Conservation (phyloP, 1,140 invertebrate species). For the Heliconius hewitsoni region DNA sequence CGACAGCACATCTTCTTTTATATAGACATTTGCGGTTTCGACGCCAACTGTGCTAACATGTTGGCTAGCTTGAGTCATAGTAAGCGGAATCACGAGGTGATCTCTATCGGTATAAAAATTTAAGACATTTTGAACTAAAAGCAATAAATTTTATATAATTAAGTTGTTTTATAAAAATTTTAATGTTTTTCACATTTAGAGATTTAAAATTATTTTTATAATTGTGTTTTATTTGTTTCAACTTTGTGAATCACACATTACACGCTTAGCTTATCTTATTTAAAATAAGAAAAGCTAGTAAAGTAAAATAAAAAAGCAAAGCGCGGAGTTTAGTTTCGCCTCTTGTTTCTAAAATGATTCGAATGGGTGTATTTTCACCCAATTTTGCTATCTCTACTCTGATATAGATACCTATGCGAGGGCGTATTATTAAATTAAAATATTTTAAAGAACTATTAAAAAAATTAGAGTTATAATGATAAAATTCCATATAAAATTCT, state of each 20-base stretch:
- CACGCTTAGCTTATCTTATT: too few relatives aligned
- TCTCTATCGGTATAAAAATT: constrained; percentile 21
- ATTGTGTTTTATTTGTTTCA: background rate
- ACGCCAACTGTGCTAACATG: constrained; percentile 10
- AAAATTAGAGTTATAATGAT: background rate
- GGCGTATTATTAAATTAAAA: too few relatives aligned
- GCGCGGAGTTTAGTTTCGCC: too few relatives aligned
- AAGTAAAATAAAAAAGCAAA: too few relatives aligned
- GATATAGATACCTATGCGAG: too few relatives aligned
- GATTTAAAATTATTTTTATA: background rate
- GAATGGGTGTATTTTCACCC: too few relatives aligned
- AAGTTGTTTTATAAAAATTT: constrained; percentile 22
- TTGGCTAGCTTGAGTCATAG: constrained; percentile 44
- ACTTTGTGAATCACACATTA: too few relatives aligned
- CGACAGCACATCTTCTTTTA: background rate
- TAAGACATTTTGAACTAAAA: background rate
- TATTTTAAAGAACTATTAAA: too few relatives aligned
- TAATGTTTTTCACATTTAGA: constrained; percentile 4
- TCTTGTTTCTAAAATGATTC: too few relatives aligned
- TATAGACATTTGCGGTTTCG: constrained; percentile 3
- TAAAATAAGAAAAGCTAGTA: too few relatives aligned
- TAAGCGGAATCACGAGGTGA: constrained; percentile 47
- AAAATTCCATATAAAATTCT: background rate
- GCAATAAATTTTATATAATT: constrained; percentile 34
- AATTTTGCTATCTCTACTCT: too few relatives aligned